Conservation (phyloP, 2,797 vertebrate genomes). For the Paramormyrops hopkinsi region DNA sequence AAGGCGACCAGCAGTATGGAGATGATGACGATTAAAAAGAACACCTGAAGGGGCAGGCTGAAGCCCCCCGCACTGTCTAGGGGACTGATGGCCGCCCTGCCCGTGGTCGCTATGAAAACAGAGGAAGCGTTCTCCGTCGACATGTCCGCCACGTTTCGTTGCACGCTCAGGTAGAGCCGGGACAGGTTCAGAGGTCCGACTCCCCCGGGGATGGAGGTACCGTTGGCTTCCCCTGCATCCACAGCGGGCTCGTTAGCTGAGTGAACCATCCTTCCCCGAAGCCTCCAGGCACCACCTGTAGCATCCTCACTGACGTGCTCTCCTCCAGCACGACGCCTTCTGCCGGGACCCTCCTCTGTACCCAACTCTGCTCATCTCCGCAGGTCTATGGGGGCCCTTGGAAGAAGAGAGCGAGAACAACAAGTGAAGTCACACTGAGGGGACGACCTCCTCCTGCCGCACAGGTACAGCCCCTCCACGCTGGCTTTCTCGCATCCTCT, state of each 20-base stretch:
- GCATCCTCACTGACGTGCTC: constrained; percentile 44
- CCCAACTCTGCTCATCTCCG: constrained; percentile 29
- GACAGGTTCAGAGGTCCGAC: constrained; percentile 67
- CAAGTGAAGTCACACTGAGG: neutral
- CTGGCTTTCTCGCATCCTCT: neutral
- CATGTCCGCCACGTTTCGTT: constrained; percentile 45
- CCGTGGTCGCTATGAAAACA: constrained; percentile 33
- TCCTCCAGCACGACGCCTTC: constrained; percentile 28
- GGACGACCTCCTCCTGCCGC: neutral
- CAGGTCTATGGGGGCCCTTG: constrained; percentile 32
- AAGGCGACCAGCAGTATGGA: constrained; percentile 82
- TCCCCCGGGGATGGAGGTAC: constrained; percentile 64
- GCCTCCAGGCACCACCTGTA: constrained; percentile 18
- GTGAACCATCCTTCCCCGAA: constrained; percentile 70
- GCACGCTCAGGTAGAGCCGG: constrained; percentile 43
- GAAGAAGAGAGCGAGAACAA: constrained; percentile 3
- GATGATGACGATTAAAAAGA: constrained; percentile 79
- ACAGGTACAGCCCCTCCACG: neutral
- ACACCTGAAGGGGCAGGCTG: constrained; percentile 78
- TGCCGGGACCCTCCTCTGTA: neutral
- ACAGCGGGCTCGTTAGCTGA: constrained; percentile 59
- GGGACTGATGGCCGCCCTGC: constrained; percentile 44
- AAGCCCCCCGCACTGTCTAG: constrained; percentile 61
- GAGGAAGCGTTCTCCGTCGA: constrained; percentile 47
- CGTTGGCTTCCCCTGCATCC: constrained; percentile 60